These are phyloP conservation scores for Patella pellucida DNA, from an alignment of 2,888 invertebrate species.

Conservation along the genomic window DNA sequence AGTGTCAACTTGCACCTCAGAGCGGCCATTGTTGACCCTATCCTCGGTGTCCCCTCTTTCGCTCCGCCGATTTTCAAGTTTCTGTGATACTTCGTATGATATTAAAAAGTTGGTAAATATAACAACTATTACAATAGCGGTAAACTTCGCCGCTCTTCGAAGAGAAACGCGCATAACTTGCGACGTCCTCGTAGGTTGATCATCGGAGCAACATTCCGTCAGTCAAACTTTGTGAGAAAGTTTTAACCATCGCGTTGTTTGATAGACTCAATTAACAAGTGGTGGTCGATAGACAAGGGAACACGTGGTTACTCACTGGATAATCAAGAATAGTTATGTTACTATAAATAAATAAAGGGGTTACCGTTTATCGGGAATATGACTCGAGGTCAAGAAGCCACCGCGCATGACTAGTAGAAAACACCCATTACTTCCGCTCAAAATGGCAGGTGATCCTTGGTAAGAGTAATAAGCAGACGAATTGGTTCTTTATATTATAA, in stretches of 20 bases:
- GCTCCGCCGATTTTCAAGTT: background rate
- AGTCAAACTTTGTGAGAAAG: background rate
- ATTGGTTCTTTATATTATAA: no score
- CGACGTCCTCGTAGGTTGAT: background rate
- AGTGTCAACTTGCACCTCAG: slow-evolving; percentile 26
- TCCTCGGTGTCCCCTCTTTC: background rate
- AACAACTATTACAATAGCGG: slow-evolving; percentile 31
- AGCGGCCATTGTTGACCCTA: background rate
- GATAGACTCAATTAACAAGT: no score
- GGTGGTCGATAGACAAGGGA: no score
- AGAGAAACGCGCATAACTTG: slow-evolving; percentile 44
- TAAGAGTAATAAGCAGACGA: slow-evolving; percentile 21
- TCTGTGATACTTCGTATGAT: background rate
- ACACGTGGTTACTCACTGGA: no score
- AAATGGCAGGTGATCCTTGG: slow-evolving; percentile 50
- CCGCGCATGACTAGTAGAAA: slow-evolving; percentile 25
- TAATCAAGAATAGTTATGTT: no score
- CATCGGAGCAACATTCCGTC: slow-evolving; percentile 5
- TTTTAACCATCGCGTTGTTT: no score
- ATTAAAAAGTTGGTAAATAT: slow-evolving; percentile 36
- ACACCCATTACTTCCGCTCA: slow-evolving; percentile 35
- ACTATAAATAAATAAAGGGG: no score
- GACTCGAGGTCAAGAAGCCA: background rate
- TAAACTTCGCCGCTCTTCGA: slow-evolving; percentile 40
- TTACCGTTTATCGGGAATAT: no score